A percentile compares a stretch with the other conserved stretches of the same genome.
phyloP scores from a whole-genome alignment of 2,888 invertebrate species.

The Fissipunctia ypsillon region DNA sequence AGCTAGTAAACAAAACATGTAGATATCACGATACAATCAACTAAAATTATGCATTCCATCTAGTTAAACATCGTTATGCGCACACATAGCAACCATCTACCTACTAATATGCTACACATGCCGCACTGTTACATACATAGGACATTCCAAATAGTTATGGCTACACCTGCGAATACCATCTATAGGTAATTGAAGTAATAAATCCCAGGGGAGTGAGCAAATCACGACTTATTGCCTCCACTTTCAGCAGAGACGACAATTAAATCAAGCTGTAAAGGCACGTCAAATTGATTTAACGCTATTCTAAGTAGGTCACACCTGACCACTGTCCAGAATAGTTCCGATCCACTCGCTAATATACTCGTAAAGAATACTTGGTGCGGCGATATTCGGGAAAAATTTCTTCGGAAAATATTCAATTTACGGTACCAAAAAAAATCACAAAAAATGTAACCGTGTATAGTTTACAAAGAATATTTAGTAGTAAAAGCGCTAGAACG shows the following conservation, averaged over 20 bases:
- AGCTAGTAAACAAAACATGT: conserved; percentile 48
- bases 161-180: conserved; percentile 65
- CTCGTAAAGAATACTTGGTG: conserved; percentile 35
- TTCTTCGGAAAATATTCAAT: conserved; percentile 31
- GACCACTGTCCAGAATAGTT: conserved; percentile 52
- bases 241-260: conserved; percentile 73
- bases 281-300: conserved; percentile 64
- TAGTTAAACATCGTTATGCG: conserved; percentile 61
- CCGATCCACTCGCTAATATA: conserved; percentile 37
- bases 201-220: conserved; percentile 73
- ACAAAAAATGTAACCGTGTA: not conserved
- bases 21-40: conserved; percentile 61
- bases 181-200: conserved; percentile 76
- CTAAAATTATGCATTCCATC: conserved; percentile 64
- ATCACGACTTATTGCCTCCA: conserved; percentile 77
- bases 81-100: conserved; percentile 37
- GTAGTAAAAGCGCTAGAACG: not conserved
- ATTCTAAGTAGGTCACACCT: conserved; percentile 68
- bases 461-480: conserved; percentile 20
- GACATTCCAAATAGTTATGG: conserved; percentile 61
- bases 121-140: conserved; percentile 39
- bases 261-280: conserved; percentile 76
- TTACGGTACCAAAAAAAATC: conserved; percentile 13
- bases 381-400: conserved; percentile 17
- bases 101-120: conserved; percentile 51